Evolutionary conservation across 2,113 vertebrate genomes (phyloP).

Genomic region (Otis tarda): DNA sequence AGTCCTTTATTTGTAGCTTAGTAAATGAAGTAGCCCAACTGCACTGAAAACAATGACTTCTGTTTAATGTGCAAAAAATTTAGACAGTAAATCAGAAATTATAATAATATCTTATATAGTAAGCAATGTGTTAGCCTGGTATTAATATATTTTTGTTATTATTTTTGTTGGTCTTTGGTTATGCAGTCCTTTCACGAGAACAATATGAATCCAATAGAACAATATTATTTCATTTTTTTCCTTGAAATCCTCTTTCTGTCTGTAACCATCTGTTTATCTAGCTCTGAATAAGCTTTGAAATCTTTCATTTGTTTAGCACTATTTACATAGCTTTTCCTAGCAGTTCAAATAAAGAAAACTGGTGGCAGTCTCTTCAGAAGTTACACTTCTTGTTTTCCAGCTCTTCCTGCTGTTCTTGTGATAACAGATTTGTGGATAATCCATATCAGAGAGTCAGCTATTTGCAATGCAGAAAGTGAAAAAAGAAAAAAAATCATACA

Average conservation of each 20-base stretch:
- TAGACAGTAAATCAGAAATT: neutral
- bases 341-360: constrained; percentile 3
- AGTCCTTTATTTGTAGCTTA: neutral
- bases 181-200: neutral
- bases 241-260: neutral
- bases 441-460: constrained; percentile 20
- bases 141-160: neutral
- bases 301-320: constrained; percentile 1
- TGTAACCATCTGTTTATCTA: neutral
- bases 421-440: constrained; percentile 41
- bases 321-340: constrained; percentile 29
- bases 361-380: neutral
- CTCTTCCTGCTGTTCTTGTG: neutral
- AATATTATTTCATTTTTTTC: neutral
- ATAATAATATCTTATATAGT: neutral
- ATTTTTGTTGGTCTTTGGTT: neutral
- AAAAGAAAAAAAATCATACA: neutral
- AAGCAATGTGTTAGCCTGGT: fast-evolving
- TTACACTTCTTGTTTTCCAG: constrained; percentile 24
- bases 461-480: neutral
- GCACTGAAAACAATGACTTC: neutral
- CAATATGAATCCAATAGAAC: neutral
- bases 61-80: neutral
- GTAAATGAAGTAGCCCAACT: neutral
- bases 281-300: neutral